Evolutionary conservation across 2,888 invertebrate genomes (phyloP).

Genomic region (Cristatella mucedo): DNA sequence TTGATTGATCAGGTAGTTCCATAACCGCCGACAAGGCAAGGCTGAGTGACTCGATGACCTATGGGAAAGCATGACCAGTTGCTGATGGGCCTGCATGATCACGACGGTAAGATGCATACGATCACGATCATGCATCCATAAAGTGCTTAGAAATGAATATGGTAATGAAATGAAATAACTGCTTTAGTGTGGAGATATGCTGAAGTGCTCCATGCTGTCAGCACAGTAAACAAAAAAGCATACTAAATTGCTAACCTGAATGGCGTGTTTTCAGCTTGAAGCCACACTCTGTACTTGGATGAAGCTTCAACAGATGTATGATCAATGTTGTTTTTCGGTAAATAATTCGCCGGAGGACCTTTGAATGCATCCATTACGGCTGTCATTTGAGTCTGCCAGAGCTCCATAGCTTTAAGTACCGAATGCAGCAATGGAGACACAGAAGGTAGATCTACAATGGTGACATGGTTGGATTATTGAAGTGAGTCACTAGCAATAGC

Average conservation of each 20-base stretch:
- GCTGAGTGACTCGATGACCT: conserved; percentile 42
- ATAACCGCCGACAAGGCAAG: conserved; percentile 53
- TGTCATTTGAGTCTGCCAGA: conserved; percentile 69
- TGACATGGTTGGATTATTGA: neutral
- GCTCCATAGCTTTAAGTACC: conserved; percentile 62
- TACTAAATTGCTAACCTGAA: conserved; percentile 66
- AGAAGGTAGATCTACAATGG: conserved; percentile 68
- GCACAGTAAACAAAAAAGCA: no score
- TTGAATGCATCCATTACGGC: conserved; percentile 54
- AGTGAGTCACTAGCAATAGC: neutral
- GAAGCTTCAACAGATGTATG: conserved; percentile 48
- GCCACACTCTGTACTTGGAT: conserved; percentile 73
- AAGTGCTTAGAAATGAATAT: neutral
- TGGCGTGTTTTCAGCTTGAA: conserved; percentile 86
- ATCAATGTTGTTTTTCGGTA: conserved; percentile 68
- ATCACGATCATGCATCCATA: neutral
- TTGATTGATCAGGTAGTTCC: conserved; percentile 81
- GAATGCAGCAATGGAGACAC: conserved; percentile 83
- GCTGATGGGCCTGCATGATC: no score
- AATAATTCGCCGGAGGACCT: conserved; percentile 59
- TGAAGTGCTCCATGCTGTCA: no score
- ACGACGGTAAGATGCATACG: neutral
- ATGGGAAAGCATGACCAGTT: conserved; percentile 12
- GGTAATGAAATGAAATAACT: neutral
- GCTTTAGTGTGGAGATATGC: neutral